Conservation (phyloP, 2,797 vertebrate species). For the Graptemys geographica region DNA sequence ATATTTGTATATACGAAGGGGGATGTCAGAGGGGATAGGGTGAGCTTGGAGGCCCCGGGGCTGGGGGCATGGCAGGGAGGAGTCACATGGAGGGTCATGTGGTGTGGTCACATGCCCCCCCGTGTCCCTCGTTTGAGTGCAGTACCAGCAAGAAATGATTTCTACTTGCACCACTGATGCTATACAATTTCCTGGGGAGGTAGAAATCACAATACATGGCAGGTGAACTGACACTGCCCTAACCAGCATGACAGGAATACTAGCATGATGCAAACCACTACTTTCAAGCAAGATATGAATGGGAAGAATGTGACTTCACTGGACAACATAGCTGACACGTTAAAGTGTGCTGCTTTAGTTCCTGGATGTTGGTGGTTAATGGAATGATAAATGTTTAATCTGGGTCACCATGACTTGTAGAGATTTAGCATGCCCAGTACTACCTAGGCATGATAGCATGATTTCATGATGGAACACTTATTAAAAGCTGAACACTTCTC, state of each 20-base stretch:
- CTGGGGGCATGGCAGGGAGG: too few species aligned
- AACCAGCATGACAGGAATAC: constrained; percentile 41
- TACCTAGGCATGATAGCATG: accelerated
- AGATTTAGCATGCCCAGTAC: neutral
- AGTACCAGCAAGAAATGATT: too few species aligned
- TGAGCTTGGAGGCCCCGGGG: too few species aligned
- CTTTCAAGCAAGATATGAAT: constrained; percentile 26
- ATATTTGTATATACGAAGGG: too few species aligned
- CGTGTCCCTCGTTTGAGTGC: too few species aligned
- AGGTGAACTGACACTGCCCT: neutral
- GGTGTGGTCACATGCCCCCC: too few species aligned
- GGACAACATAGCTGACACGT: neutral
- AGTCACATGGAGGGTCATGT: too few species aligned
- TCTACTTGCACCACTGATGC: neutral
- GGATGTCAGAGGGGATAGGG: too few species aligned
- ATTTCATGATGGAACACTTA: neutral
- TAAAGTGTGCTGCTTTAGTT: constrained; percentile 40
- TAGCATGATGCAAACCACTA: constrained; percentile 19
- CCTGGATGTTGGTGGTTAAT: neutral
- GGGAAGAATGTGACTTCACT: neutral
- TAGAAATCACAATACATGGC: neutral
- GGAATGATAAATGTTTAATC: constrained; percentile 15
- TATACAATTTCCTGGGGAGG: neutral
- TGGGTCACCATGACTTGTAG: neutral
- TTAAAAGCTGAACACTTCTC: neutral